Evolutionary conservation across 2,888 invertebrate genomes (phyloP).

Genomic region (Heliconius hortense): DNA sequence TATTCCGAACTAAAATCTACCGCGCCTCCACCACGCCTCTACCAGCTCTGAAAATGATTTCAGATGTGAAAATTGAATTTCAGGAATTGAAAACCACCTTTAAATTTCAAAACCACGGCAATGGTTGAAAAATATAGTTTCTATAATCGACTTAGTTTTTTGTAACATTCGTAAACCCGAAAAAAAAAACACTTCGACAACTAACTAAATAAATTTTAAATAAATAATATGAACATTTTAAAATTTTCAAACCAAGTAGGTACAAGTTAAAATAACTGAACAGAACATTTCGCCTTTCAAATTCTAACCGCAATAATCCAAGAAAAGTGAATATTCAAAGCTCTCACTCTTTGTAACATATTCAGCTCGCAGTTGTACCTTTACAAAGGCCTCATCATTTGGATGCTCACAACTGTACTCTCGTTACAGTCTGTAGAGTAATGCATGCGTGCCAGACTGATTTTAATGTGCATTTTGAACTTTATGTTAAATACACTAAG

Average conservation of each 20-base stretch:
- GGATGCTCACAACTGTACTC: slow-evolving; percentile 42
- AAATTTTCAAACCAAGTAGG: neutral
- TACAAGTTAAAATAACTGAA: neutral
- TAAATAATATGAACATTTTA: neutral
- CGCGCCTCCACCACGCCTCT: slow-evolving; percentile 27
- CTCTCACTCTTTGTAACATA: slow-evolving; percentile 37
- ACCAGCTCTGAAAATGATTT: slow-evolving; percentile 18
- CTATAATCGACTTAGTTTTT: neutral
- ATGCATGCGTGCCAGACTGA: slow-evolving; percentile 5
- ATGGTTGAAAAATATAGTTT: neutral
- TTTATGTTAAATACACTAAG: slow-evolving; percentile 19
- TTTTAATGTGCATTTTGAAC: slow-evolving; percentile 22
- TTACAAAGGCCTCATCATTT: slow-evolving; percentile 45
- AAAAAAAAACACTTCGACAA: neutral
- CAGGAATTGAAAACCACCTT: slow-evolving; percentile 18
- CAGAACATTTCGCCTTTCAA: slow-evolving; percentile 11
- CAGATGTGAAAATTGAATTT: slow-evolving; percentile 15
- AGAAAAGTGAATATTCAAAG: slow-evolving; percentile 36
- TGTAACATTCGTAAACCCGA: neutral
- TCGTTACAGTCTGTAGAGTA: slow-evolving; percentile 30
- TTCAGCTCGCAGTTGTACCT: slow-evolving; percentile 44
- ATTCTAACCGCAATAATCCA: slow-evolving; percentile 22
- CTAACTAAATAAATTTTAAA: too few species aligned
- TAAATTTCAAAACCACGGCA: neutral
- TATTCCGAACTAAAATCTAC: slow-evolving; percentile 16